Evolutionary conservation across 2,113 vertebrate species (phyloP), one percentile per base, ranked within the genome.

Genomic region (Azemiops feae): DNA sequence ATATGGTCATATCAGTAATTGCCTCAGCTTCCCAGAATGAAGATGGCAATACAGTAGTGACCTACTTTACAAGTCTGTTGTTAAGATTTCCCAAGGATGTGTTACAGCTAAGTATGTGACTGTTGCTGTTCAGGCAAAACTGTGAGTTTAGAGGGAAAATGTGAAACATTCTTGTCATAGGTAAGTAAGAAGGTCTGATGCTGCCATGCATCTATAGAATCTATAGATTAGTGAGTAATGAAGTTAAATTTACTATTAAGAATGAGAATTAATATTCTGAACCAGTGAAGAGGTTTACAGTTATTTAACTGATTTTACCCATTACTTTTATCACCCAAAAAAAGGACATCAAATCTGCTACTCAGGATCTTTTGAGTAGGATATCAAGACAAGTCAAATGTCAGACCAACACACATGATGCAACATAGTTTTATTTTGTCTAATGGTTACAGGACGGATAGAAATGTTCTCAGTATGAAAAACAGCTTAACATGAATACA

Each of bases 1-100:
- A 39, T 22, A 43, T 91, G 96, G 94, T 95, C 94, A n/a, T 91
- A 81, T 95, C 95, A 94, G 20, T 45, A 25, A 39, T 54, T 55
- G 53, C 47, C 88, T 47, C 55, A 45, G n/a, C 55, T 27, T 30
- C 45, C 57, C 45, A 22, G 12, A 5, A 52, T 9, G 14, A 27
- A 8, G 45, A 8, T 50, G 25, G 58, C 45, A 60, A 47, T 47
- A 89, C 45, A 60, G 47, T 47, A 89, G 9, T 43, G 12, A 60
- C 5, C 43, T 18, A 27, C 89, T 27, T 60, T 60, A 60, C 55
- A 60, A 60, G 39, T 43, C 39, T 89, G 14, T 47, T 69, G 16
- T 90, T 16, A 69, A 18, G 58, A 22, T 69, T 90, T 25, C 55
- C 20, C 22, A 89, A 55, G 39, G 34, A 57, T 52, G 4, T 55